Evolutionary conservation across 2,888 invertebrate genomes (phyloP).

Genomic region (Micoletzkya japonica): DNA sequence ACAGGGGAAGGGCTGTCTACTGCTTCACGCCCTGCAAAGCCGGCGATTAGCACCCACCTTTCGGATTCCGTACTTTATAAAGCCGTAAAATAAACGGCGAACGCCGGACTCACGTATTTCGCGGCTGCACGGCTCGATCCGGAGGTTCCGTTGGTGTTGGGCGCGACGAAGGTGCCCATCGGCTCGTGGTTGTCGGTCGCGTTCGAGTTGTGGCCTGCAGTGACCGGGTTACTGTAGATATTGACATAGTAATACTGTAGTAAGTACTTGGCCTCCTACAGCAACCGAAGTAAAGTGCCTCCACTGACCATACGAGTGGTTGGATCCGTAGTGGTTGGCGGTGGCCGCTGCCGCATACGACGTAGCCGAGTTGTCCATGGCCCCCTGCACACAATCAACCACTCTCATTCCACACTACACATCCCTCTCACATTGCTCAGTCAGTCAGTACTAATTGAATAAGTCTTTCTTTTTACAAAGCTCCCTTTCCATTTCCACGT

Average conservation of each 20-base stretch:
- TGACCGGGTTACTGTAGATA: neutral
- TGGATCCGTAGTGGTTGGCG: constrained; percentile 17
- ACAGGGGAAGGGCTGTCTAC: neutral
- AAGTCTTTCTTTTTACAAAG: too few species aligned
- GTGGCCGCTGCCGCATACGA: constrained; percentile 14
- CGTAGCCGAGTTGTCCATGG: neutral
- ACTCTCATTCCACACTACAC: too few species aligned
- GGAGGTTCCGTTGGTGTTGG: neutral
- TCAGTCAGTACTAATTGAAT: too few species aligned
- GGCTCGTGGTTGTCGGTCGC: constrained; percentile 16
- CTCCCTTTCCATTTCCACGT: constrained; percentile 1
- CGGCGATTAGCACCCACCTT: neutral
- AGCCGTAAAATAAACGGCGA: neutral
- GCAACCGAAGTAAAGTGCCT: neutral
- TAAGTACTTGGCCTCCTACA: neutral
- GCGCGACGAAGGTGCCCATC: constrained; percentile 22
- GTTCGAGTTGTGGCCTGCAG: constrained; percentile 8
- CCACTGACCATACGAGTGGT: constrained; percentile 1
- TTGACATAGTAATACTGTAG: neutral
- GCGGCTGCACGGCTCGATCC: constrained; percentile 5
- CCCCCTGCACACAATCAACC: too few species aligned
- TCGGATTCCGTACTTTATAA: neutral
- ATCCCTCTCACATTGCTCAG: too few species aligned
- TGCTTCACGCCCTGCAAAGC: constrained; percentile 24
- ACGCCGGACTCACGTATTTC: constrained; percentile 7